Evolutionary conservation across 2,797 vertebrate species (phyloP).

Genomic region (Pampus argenteus): DNA sequence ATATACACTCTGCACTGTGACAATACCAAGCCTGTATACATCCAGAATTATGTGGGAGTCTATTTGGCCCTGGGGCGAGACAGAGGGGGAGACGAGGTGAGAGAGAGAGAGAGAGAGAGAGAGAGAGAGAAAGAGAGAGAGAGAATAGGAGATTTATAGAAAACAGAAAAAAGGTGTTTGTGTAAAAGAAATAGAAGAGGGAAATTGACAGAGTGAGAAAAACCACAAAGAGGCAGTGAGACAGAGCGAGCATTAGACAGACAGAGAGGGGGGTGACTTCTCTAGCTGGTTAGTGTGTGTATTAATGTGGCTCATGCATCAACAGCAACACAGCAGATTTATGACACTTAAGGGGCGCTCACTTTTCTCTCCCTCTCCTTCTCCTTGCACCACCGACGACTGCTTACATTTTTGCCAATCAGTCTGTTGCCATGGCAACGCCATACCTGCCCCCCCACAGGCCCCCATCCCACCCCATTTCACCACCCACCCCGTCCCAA

Average conservation of each 20-base stretch:
- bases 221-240: conserved; percentile 59
- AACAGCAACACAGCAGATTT: conserved; percentile 96
- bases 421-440: conserved; percentile 97
- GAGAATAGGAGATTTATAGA: conserved; percentile 54
- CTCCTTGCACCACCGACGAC: conserved; percentile 93
- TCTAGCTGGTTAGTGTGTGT: conserved; percentile 89
- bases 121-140: conserved; percentile 18
- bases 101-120: conserved; percentile 16
- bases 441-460: conserved; percentile 82
- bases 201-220: conserved; percentile 65
- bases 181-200: conserved; percentile 67
- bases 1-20: conserved; percentile 71
- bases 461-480: neutral
- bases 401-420: conserved; percentile 99
- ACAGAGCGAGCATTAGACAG: conserved; percentile 55
- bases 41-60: conserved; percentile 81
- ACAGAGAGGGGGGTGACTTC: conserved; percentile 70
- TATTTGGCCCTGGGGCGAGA: conserved; percentile 78
- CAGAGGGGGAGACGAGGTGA: conserved; percentile 32
- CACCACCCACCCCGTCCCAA: conserved; percentile 50
- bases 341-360: conserved; percentile 97
- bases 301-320: conserved; percentile 97
- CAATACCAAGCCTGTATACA: conserved; percentile 74
- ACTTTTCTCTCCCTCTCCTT: conserved; percentile 81
- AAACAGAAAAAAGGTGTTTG: conserved; percentile 66